Percentiles rank a stretch among this genome's conserved stretches.
Conservation (phyloP, 2,888 invertebrate genomes). For the Lacanobia wlatinum region DNA sequence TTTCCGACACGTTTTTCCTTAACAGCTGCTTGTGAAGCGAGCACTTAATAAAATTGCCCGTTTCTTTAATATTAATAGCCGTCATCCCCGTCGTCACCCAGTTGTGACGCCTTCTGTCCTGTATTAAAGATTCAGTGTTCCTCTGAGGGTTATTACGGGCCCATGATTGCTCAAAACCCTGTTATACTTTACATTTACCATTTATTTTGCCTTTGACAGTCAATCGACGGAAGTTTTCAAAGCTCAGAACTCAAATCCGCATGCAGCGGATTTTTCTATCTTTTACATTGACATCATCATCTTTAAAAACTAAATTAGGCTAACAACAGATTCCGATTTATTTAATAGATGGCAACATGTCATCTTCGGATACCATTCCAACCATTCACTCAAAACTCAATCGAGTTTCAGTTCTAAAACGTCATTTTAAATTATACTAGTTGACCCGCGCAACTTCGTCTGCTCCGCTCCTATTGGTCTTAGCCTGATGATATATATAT, state of each 20-base stretch:
- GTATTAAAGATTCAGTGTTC: slow-evolving; percentile 41
- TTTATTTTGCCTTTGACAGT: slow-evolving; percentile 14
- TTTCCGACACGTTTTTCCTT: slow-evolving; percentile 4
- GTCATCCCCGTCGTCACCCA: slow-evolving; percentile 13
- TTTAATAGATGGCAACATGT: no score
- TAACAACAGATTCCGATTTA: not conserved
- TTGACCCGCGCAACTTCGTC: no score
- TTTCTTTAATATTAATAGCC: slow-evolving; percentile 28
- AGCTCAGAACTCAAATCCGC: not conserved
- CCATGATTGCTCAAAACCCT: slow-evolving; percentile 12
- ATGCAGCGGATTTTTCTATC: no score
- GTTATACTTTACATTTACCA: not conserved
- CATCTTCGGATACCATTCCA: not conserved
- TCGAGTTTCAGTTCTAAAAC: not conserved
- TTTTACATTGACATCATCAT: no score
- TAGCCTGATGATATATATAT: no score
- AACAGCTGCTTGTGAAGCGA: slow-evolving; percentile 13
- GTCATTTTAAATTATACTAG: slow-evolving; percentile 2
- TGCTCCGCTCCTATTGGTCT: no score
- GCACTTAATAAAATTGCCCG: slow-evolving; percentile 31
- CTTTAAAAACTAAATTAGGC: no score
- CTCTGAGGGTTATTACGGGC: slow-evolving; percentile 34
- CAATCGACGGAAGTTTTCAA: not conserved
- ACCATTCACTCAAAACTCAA: not conserved
- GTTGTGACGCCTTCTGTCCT: slow-evolving; percentile 7